Conservation (phyloP, 2,888 invertebrate species). For the Lathronympha strigana region DNA sequence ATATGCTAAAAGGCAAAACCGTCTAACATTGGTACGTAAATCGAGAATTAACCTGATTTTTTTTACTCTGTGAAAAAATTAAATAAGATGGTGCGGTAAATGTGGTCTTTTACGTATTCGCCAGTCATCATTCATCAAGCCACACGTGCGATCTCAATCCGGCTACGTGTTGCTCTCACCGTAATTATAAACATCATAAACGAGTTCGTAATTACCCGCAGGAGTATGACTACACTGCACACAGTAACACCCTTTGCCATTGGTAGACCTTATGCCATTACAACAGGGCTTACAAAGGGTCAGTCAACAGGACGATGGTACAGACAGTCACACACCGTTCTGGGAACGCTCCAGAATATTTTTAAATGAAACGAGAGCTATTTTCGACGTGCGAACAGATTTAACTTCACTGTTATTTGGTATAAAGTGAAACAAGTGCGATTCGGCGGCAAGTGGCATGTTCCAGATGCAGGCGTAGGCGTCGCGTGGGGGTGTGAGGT, state of each 20-base stretch:
- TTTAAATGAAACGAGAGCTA: conserved; percentile 30
- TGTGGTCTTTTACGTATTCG: not conserved
- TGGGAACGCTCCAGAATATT: conserved; percentile 19
- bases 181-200: conserved; percentile 24
- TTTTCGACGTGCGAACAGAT: conserved; percentile 25
- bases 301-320: no score
- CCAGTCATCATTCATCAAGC: conserved; percentile 1
- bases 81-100: not conserved
- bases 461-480: conserved; percentile 31
- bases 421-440: conserved; percentile 20
- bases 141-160: not conserved
- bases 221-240: not conserved
- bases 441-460: conserved; percentile 21
- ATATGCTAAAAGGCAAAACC: no score
- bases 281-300: no score
- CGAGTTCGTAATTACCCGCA: conserved; percentile 24
- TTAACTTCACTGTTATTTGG: conserved; percentile 37
- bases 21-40: no score
- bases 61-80: not conserved
- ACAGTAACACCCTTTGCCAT: no score
- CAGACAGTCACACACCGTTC: conserved; percentile 8
- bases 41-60: no score
- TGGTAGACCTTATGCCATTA: no score
- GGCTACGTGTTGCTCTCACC: not conserved
- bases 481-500: not conserved